phyloP scores from a whole-genome alignment of 2,888 invertebrate genomes.

The Villa cingulata region DNA sequence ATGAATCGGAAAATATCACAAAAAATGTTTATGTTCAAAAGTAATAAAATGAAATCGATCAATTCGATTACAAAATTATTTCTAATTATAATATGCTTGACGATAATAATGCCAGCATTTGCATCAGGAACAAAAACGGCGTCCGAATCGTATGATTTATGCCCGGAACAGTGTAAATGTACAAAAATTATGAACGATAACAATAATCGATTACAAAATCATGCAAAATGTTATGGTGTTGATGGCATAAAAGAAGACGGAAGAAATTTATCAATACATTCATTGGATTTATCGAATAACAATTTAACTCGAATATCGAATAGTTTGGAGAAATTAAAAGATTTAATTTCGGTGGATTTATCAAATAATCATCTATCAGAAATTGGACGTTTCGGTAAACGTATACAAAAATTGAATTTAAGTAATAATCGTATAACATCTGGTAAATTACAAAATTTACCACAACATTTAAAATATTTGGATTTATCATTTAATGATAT shows the following conservation, averaged over 20 bases:
- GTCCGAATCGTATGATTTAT: no score
- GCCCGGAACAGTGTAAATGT: slow-evolving; percentile 30
- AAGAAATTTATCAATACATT: slow-evolving; percentile 28
- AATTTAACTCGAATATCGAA: slow-evolving; percentile 44
- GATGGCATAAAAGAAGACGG: slow-evolving; percentile 21
- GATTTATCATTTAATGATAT: slow-evolving; percentile 50
- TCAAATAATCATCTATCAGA: slow-evolving; percentile 47
- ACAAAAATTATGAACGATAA: slow-evolving; percentile 18
- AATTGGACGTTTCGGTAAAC: slow-evolving; percentile 44
- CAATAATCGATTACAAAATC: slow-evolving; percentile 24
- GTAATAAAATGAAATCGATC: no score
- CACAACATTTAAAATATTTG: slow-evolving; percentile 45
- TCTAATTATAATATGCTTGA: no score
- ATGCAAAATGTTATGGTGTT: slow-evolving; percentile 31
- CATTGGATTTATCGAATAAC: slow-evolving; percentile 49
- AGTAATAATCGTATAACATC: slow-evolving; percentile 46
- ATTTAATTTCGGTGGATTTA: slow-evolving; percentile 48
- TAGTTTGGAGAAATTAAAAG: slow-evolving; percentile 44
- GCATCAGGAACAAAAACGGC: no score
- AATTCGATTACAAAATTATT: no score
- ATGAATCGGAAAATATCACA: no score
- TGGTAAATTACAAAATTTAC: slow-evolving; percentile 41
- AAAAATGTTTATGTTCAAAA: no score
- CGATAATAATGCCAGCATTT: no score
- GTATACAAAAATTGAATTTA: slow-evolving; percentile 45